Conservation (phyloP, 2,113 vertebrate species). For the Nibea albiflora region DNA sequence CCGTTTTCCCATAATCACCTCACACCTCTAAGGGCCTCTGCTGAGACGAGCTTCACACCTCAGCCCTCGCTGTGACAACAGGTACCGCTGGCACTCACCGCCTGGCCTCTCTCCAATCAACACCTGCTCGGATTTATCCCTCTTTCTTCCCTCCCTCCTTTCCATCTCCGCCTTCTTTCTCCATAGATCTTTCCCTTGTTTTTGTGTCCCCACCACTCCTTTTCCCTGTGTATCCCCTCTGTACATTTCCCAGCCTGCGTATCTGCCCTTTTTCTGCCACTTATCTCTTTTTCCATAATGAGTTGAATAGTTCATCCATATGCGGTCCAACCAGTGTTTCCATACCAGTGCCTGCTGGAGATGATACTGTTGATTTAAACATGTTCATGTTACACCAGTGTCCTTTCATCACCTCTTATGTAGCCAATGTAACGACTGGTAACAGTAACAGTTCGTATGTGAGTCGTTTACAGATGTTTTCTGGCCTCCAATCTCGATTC, state of each 20-base stretch:
- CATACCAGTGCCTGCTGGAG: constrained; percentile 24
- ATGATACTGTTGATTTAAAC: constrained; percentile 45
- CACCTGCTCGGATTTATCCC: constrained; percentile 78
- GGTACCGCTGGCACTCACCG: constrained; percentile 79
- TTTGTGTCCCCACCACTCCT: neutral
- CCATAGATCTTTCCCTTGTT: constrained; percentile 32
- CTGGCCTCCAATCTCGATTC: constrained; percentile 2
- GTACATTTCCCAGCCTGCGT: constrained; percentile 21
- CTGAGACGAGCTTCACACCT: constrained; percentile 80
- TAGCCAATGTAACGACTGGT: constrained; percentile 2
- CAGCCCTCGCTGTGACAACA: constrained; percentile 77
- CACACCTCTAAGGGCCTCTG: constrained; percentile 79
- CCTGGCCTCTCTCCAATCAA: constrained; percentile 82
- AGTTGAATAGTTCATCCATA: constrained; percentile 34
- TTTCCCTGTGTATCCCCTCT: constrained; percentile 4
- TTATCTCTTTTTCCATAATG: constrained; percentile 22
- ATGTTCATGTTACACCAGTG: constrained; percentile 7
- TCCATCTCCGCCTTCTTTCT: constrained; percentile 44
- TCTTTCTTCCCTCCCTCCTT: constrained; percentile 56
- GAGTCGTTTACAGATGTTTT: constrained; percentile 6
- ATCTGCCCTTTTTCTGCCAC: constrained; percentile 5
- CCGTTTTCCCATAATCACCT: constrained; percentile 79
- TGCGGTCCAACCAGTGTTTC: constrained; percentile 36
- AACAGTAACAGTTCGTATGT: neutral
- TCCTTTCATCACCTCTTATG: constrained; percentile 10